These are phyloP conservation scores for Perca schrenkii DNA, from an alignment of 2,113 vertebrate species.

Conservation along the genomic window DNA sequence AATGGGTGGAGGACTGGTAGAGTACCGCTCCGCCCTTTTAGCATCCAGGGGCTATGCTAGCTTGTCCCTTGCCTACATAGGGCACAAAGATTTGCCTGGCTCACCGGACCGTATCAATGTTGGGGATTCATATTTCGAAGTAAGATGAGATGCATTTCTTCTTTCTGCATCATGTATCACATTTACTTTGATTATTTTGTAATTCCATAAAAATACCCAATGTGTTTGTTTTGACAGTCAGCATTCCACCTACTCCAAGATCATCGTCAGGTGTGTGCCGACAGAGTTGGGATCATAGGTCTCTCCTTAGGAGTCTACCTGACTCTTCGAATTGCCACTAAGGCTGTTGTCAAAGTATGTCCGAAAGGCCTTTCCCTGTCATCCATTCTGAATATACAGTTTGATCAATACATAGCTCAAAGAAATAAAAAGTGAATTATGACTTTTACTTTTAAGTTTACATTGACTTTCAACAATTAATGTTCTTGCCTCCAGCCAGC, in stretches of 20 bases:
- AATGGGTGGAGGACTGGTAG: constrained; percentile 73
- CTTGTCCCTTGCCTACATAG: constrained; percentile 70
- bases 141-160: constrained; percentile 3
- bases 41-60: constrained; percentile 76
- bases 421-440: not conserved
- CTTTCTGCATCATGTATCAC: not conserved
- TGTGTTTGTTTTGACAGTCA: constrained; percentile 57
- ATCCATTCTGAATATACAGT: not conserved
- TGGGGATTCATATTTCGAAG: constrained; percentile 74
- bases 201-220: not conserved
- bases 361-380: not conserved
- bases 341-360: constrained; percentile 61
- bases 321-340: constrained; percentile 58
- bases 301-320: constrained; percentile 73
- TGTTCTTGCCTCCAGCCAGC: constrained; percentile 68
- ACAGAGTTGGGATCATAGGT: constrained; percentile 75
- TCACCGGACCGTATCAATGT: constrained; percentile 54
- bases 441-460: no score
- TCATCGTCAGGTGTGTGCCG: constrained; percentile 66
- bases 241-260: constrained; percentile 73
- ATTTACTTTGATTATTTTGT: not conserved
- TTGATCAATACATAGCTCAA: not conserved
- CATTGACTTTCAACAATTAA: not conserved
- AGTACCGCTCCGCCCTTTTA: constrained; percentile 80
- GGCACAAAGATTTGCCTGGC: constrained; percentile 74